Evolutionary conservation across 2,113 vertebrate genomes (phyloP).

Genomic region (Scomber japonicus): DNA sequence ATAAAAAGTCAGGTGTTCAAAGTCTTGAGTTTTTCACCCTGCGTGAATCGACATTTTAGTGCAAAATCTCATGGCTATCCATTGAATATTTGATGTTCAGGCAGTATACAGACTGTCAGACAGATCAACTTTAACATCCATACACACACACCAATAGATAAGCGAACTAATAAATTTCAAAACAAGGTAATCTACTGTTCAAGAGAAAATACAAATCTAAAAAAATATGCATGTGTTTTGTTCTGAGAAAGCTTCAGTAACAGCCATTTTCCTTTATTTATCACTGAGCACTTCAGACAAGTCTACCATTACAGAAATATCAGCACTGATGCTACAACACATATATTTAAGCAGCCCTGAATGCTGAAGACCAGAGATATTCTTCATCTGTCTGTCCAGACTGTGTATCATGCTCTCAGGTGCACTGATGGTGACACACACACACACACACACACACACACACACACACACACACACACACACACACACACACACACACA

Average conservation of each 20-base stretch:
- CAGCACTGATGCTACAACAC: background rate
- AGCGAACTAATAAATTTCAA: no score
- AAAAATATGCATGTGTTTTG: background rate
- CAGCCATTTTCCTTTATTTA: no score
- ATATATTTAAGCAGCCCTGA: background rate
- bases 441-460: conserved; percentile 12
- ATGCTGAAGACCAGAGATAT: background rate
- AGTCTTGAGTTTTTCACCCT: no score
- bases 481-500: background rate
- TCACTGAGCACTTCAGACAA: background rate
- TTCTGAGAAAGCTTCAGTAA: background rate
- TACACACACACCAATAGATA: no score
- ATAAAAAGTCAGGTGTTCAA: no score
- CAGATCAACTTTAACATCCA: no score
- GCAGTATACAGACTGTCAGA: no score
- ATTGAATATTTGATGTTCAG: no score
- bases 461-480: conserved; percentile 24
- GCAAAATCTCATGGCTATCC: no score
- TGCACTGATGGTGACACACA: background rate
- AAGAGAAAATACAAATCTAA: background rate
- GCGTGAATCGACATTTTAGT: no score
- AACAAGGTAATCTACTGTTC: no score
- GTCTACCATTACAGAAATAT: background rate
- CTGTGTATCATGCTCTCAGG: conserved; percentile 4
- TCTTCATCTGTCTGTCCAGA: background rate